Conservation (phyloP, 2,888 invertebrate genomes). For the Lutraria lutraria region DNA sequence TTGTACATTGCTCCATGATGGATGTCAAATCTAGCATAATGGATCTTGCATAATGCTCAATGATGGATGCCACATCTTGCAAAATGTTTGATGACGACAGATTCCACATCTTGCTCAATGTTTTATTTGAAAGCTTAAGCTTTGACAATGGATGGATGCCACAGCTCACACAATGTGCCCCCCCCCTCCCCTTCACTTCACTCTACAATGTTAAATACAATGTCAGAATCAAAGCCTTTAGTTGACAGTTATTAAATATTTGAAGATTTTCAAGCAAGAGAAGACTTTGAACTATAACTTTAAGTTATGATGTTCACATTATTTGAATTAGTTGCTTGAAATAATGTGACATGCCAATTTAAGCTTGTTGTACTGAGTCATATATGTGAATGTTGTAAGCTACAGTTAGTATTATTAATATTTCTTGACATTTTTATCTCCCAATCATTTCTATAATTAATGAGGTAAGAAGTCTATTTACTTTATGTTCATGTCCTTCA, state of each 20-base stretch:
- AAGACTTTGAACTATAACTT: neutral
- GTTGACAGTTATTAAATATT: neutral
- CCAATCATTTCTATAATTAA: slow-evolving; percentile 14
- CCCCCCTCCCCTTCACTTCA: no score
- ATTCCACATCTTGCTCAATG: neutral
- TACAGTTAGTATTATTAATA: slow-evolving; percentile 15
- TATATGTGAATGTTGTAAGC: neutral
- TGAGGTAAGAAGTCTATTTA: neutral
- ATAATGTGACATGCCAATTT: neutral
- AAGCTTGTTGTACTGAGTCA: slow-evolving; percentile 4
- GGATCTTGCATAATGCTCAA: neutral
- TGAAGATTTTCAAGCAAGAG: neutral
- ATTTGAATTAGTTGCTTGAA: slow-evolving; percentile 15
- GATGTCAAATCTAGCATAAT: neutral
- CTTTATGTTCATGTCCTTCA: neutral
- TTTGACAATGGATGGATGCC: neutral
- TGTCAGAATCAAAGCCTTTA: neutral
- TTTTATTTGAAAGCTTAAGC: neutral
- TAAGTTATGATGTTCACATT: neutral
- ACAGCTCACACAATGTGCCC: neutral
- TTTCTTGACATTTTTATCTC: slow-evolving; percentile 20
- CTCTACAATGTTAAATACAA: no score
- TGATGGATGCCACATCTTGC: neutral
- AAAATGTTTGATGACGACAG: neutral
- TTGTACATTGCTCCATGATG: neutral